These are phyloP conservation scores for Volucella inflata DNA, from an alignment of 2,888 invertebrate genomes.

Conservation along the genomic window DNA sequence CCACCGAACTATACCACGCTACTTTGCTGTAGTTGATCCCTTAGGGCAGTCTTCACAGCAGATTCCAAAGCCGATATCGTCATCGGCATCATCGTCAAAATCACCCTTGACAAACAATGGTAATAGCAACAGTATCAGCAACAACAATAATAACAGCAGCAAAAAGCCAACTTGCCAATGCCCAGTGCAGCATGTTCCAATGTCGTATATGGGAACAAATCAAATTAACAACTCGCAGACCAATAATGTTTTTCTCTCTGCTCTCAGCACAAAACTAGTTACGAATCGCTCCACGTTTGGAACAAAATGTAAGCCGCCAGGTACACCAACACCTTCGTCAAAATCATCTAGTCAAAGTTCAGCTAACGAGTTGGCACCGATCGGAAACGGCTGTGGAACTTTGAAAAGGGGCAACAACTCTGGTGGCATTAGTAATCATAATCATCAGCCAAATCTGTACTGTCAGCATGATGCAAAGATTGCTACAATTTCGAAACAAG, in stretches of 20 bases:
- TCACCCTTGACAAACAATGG: constrained; percentile 40
- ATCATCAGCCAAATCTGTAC: constrained; percentile 69
- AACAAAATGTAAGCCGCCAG: constrained; percentile 59
- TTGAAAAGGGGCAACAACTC: constrained; percentile 77
- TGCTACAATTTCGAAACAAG: constrained; percentile 83
- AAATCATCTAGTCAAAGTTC: constrained; percentile 56
- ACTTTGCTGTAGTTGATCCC: constrained; percentile 83
- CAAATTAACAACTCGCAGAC: constrained; percentile 79
- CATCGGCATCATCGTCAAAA: constrained; percentile 66
- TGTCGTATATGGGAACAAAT: constrained; percentile 84
- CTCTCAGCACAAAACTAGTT: constrained; percentile 78
- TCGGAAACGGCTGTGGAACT: constrained; percentile 64
- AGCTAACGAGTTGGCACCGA: constrained; percentile 75
- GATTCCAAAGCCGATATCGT: constrained; percentile 67
- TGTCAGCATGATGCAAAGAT: constrained; percentile 82
- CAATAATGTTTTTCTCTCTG: constrained; percentile 79
- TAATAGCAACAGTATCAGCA: constrained; percentile 44
- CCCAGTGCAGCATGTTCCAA: constrained; percentile 84
- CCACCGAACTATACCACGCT: constrained; percentile 84
- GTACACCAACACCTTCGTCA: constrained; percentile 77
- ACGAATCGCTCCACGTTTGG: constrained; percentile 76
- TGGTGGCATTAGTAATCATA: constrained; percentile 58
- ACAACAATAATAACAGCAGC: constrained; percentile 44
- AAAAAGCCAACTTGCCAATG: constrained; percentile 84
- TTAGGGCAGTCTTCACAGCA: constrained; percentile 75